These are phyloP conservation scores for Priocnemis perturbator DNA, from an alignment of 2,888 invertebrate genomes.

Conservation along the genomic window DNA sequence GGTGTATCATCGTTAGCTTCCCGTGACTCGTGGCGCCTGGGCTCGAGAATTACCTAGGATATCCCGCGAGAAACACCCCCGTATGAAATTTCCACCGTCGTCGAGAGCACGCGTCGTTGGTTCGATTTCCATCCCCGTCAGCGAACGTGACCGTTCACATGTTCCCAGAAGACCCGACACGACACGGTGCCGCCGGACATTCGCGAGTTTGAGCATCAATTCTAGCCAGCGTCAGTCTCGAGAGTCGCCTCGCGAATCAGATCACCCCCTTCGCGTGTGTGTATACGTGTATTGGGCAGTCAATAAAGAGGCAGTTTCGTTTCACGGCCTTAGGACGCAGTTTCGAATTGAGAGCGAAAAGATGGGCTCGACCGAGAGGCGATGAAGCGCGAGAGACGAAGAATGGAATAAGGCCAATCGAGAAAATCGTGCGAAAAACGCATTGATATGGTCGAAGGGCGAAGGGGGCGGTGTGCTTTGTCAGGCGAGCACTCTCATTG, in stretches of 20 bases:
- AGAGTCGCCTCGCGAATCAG: background rate
- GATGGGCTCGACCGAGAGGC: conserved; percentile 11
- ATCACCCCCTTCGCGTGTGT: conserved; percentile 6
- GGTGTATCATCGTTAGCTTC: conserved; percentile 19
- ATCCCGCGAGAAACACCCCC: conserved; percentile 40
- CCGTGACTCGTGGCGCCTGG: conserved; percentile 48
- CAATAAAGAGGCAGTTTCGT: conserved; percentile 46
- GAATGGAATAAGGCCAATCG: conserved; percentile 17
- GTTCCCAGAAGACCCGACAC: conserved; percentile 21
- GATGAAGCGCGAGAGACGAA: conserved; percentile 33
- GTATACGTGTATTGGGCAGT: conserved; percentile 41
- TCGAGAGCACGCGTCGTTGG: background rate
- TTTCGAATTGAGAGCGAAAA: conserved; percentile 13
- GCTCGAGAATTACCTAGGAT: conserved; percentile 48
- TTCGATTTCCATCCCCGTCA: conserved; percentile 50
- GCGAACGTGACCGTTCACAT: background rate
- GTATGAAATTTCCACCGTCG: conserved; percentile 5
- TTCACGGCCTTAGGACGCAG: conserved; percentile 34
- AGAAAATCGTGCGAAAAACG: conserved; percentile 3
- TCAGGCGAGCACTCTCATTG: background rate
- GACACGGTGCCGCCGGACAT: conserved; percentile 23
- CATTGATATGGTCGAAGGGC: conserved; percentile 43
- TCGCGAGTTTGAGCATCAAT: background rate
- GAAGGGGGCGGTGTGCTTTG: conserved; percentile 29
- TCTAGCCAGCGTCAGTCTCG: background rate